These are phyloP conservation scores for Coecobrya sp. DNA, from an alignment of 2,888 invertebrate genomes.

Conservation along the genomic window DNA sequence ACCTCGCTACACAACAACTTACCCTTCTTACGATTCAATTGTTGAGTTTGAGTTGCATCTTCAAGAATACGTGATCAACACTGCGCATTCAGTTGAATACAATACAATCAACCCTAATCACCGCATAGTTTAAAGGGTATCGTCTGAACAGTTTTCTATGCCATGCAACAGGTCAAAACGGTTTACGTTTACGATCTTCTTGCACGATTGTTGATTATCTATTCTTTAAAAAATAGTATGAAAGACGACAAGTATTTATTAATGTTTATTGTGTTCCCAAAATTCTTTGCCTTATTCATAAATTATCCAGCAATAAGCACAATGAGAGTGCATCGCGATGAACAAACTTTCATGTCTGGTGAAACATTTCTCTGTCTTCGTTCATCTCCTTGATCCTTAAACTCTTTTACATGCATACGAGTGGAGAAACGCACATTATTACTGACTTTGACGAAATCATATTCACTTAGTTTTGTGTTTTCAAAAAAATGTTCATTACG, in stretches of 20 bases:
- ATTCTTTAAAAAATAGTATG: constrained; percentile 44
- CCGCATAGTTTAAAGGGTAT: background rate
- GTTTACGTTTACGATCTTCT: background rate
- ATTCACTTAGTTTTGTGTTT: too few relatives aligned
- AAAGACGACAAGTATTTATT: constrained; percentile 40
- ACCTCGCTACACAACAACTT: too few relatives aligned
- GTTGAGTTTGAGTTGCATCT: too few relatives aligned
- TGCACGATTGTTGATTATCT: constrained; percentile 42
- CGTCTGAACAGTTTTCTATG: background rate
- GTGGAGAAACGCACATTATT: too few relatives aligned
- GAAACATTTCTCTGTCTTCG: background rate
- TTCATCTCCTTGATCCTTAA: too few relatives aligned
- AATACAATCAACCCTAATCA: background rate
- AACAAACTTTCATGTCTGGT: background rate
- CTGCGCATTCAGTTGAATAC: background rate
- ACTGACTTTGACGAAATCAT: too few relatives aligned
- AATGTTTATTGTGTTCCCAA: background rate
- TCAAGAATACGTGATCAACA: too few relatives aligned
- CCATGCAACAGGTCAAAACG: constrained; percentile 7
- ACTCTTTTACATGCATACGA: too few relatives aligned
- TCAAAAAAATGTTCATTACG: too few relatives aligned
- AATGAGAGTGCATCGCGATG: background rate
- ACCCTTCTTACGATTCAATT: too few relatives aligned
- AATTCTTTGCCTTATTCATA: background rate
- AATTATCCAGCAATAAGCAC: background rate